Base-by-base conservation (phyloP, 1,140 invertebrate genomes). In the Heliconius congener region DNA sequence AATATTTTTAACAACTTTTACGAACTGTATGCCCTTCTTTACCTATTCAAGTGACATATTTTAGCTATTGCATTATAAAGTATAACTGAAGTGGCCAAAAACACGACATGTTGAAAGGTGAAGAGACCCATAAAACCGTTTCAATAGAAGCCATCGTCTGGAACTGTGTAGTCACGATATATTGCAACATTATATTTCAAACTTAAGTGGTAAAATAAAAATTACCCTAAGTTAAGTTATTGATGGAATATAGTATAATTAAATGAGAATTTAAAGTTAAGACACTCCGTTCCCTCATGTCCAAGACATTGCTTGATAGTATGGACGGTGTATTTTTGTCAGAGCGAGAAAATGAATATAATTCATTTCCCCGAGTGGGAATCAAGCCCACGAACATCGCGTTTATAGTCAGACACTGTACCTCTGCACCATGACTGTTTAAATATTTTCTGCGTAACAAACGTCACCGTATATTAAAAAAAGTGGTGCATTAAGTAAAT, bases 31-130 rank as follows among this genome's bases (percentile, higher is more conserved):
- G 60, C 60, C 60, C 60, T 66, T 66, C 13, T 9, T 66, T 27
- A 13, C 27, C 0, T n/a, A 6, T 66, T 16, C 23, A 66, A 30
- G 60, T 30, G 60, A 16, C 27, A 66, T 66, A 66, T 66, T 66
- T 66, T 3, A 66, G 13, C 1, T 57, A 57, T 57, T 57, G 60
- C 27, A 66, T 27, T 66, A 66, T 66, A 66, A 66, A 66, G 27
- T 66, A 13, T 1, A 66, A 13, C 60, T 27, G 27, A 66, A 66
- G 27, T 72, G 11, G n/a, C 37, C 34, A 72, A 42, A 72, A 60
- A 75, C 74, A 76, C 60, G 74, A 70, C 57, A 76, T 71, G 42
- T 27, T 34, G 8, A 76, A 66, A 66, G 74, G 74, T 76, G 74
- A 76, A 76, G 39, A 66, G 60, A 76, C 74, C 39, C 27, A 55